A percentile compares a stretch with the other conserved stretches of the same genome.
Evolutionary conservation across 2,113 vertebrate species (phyloP).

Genomic region (Phodopus roborovskii): DNA sequence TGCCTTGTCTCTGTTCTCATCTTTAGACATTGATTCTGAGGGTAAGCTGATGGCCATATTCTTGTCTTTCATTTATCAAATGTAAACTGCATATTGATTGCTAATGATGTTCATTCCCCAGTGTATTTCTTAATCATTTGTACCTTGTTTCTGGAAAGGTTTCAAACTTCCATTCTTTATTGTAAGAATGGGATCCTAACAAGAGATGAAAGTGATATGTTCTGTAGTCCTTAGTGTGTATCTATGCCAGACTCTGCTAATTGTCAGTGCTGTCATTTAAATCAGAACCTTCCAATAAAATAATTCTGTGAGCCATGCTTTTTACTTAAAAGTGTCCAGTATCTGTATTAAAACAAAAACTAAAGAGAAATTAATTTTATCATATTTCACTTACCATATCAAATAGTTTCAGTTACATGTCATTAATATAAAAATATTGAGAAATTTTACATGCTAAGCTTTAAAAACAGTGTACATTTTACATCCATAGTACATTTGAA

Average conservation of each 20-base stretch:
- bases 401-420: neutral
- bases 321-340: neutral
- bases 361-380: neutral
- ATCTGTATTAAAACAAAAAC: neutral
- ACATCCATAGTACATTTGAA: neutral
- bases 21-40: neutral
- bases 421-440: conserved; percentile 23
- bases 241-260: neutral
- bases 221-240: neutral
- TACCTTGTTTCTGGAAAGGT: neutral
- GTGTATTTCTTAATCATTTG: neutral
- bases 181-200: neutral
- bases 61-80: neutral
- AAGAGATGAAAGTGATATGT: neutral
- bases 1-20: neutral
- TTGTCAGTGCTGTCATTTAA: neutral
- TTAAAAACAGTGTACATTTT: neutral
- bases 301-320: neutral
- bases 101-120: neutral
- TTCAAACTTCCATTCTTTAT: neutral
- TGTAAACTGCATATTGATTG: neutral
- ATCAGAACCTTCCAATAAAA: neutral
- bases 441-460: neutral
- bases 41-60: neutral
- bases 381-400: neutral